phyloP scores from a whole-genome alignment of 2,797 vertebrate genomes.

The Odontamblyopus rebecca region DNA sequence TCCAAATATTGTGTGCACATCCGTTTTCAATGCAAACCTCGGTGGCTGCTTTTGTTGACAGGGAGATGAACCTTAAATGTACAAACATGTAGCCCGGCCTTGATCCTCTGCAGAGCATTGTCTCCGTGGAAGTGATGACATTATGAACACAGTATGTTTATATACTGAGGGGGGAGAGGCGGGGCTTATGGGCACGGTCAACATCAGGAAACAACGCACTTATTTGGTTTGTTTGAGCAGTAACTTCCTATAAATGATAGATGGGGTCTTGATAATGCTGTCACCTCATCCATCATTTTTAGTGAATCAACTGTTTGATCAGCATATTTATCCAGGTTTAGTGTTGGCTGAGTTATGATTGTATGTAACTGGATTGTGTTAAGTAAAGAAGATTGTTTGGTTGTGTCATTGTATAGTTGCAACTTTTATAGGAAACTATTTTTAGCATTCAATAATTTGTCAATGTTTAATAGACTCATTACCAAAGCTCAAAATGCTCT shows the following conservation, averaged over 20 bases:
- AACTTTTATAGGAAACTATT: too few relatives aligned
- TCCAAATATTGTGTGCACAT: not conserved
- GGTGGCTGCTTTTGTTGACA: slow-evolving; percentile 27
- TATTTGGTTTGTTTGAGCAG: slow-evolving; percentile 70
- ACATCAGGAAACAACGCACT: slow-evolving; percentile 57
- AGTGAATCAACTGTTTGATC: not conserved
- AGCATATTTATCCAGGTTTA: not conserved
- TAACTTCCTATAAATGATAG: slow-evolving; percentile 75
- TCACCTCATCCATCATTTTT: not conserved
- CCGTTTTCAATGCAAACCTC: slow-evolving; percentile 22
- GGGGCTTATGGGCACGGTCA: slow-evolving; percentile 47
- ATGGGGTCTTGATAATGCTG: slow-evolving; percentile 60
- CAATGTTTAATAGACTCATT: too few relatives aligned
- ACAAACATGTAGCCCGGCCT: slow-evolving; percentile 37
- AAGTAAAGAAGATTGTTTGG: too few relatives aligned
- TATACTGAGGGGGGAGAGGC: slow-evolving; percentile 11
- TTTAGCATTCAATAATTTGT: too few relatives aligned
- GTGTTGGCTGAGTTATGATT: not conserved
- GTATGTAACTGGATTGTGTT: slow-evolving; percentile 3
- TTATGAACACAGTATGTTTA: slow-evolving; percentile 21
- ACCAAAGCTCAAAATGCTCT: too few relatives aligned
- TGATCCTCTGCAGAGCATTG: slow-evolving; percentile 36
- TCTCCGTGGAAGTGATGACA: slow-evolving; percentile 30
- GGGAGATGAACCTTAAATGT: slow-evolving; percentile 28
- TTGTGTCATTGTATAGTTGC: too few relatives aligned